Evolutionary conservation across 2,113 vertebrate species (phyloP).

Genomic region (Salvelinus namaycush): DNA sequence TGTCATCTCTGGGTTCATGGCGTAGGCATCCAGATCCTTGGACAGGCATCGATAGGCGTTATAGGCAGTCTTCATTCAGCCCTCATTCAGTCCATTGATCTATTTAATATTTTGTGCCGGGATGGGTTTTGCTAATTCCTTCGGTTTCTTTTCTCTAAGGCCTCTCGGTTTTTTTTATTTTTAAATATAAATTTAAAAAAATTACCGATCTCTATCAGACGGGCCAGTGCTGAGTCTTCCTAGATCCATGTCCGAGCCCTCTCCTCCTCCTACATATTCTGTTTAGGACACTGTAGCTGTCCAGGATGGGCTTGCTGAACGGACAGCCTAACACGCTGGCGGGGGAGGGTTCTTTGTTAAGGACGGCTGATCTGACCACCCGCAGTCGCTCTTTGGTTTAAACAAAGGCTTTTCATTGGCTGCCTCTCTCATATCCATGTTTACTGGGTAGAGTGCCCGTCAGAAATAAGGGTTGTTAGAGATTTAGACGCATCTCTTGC

Average conservation of each 20-base stretch:
- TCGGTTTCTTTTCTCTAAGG: conserved; percentile 47
- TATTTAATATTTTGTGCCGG: conserved; percentile 55
- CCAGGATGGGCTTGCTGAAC: conserved; percentile 80
- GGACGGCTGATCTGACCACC: conserved; percentile 42
- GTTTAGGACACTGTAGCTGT: conserved; percentile 81
- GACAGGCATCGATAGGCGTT: conserved; percentile 92
- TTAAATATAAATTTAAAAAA: conserved; percentile 32
- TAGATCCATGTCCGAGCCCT: conserved; percentile 79
- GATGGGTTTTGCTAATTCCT: conserved; percentile 57
- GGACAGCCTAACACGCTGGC: conserved; percentile 79
- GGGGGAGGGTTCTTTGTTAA: conserved; percentile 52
- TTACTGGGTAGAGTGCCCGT: conserved; percentile 27
- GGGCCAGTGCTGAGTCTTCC: conserved; percentile 82
- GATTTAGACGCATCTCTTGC: conserved; percentile 50
- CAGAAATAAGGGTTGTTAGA: conserved; percentile 63
- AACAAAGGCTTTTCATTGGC: conserved; percentile 4
- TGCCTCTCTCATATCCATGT: conserved; percentile 35
- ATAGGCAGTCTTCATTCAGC: conserved; percentile 94
- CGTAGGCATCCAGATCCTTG: conserved; percentile 92
- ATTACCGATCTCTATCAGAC: conserved; percentile 76
- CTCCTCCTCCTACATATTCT: conserved; percentile 85
- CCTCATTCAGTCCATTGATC: conserved; percentile 93
- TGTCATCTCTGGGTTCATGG: conserved; percentile 95
- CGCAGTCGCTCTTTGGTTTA: background rate
- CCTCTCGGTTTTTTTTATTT: conserved; percentile 62